phyloP scores from a whole-genome alignment of 2,797 vertebrate genomes.

The Lagocephalus sceleratus region DNA sequence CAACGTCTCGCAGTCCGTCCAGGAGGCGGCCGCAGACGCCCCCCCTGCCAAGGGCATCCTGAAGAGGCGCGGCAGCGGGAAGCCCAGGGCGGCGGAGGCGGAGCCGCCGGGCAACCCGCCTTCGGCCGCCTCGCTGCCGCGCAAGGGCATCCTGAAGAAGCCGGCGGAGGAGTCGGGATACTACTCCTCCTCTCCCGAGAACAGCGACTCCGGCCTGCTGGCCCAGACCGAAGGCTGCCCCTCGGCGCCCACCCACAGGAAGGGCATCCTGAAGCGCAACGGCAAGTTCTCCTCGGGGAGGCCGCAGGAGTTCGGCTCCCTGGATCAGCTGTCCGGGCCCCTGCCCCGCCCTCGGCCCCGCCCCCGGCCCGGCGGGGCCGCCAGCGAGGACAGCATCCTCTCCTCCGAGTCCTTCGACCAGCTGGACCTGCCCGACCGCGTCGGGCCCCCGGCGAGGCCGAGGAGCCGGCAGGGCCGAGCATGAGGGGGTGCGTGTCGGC shows the following conservation, averaged over 20 bases:
- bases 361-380: constrained; percentile 72
- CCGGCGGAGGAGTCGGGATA: constrained; percentile 86
- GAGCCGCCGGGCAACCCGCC: constrained; percentile 32
- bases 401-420: constrained; percentile 96
- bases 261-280: constrained; percentile 90
- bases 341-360: constrained; percentile 45
- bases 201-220: constrained; percentile 74
- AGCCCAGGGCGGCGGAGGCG: constrained; percentile 72
- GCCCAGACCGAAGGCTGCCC: constrained; percentile 37
- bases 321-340: constrained; percentile 76
- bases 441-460: constrained; percentile 39
- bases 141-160: constrained; percentile 95
- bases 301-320: constrained; percentile 73
- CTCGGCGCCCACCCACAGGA: constrained; percentile 54
- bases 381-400: constrained; percentile 95
- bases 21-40: constrained; percentile 68
- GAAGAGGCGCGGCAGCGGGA: constrained; percentile 82
- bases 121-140: constrained; percentile 64
- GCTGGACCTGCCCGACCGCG: constrained; percentile 84
- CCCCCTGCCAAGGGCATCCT: constrained; percentile 88
- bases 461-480: constrained; percentile 47
- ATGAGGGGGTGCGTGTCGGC: constrained; percentile 88
- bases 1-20: constrained; percentile 80
- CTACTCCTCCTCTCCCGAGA: constrained; percentile 89
- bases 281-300: constrained; percentile 84